Base-by-base conservation (phyloP, 1,140 invertebrate species). In the Helicoverpa armigera region DNA sequence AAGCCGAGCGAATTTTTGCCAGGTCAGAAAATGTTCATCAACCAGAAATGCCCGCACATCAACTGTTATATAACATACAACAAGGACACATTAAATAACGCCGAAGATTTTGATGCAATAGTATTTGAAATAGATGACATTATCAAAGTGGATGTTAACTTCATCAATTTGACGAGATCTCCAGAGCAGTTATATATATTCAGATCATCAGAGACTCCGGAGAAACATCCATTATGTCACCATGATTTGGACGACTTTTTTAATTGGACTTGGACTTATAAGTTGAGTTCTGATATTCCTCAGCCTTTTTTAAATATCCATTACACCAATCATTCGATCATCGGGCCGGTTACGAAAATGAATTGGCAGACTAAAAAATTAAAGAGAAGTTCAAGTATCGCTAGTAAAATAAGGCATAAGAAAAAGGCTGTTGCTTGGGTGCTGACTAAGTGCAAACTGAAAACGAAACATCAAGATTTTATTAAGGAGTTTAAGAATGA, bases 261-360 rank as follows among this genome's bases (percentile, higher is more conserved):
- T 70, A 93, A 92, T 50, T 87, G 83, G 86, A 93, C 92, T 0
- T 93, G 91, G 91, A 91, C 92, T 2, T 93, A 94, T 31, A 92
- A 87, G 86, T 79, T 93, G 3, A 77, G 90, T 78, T 94, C 93
- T 4, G 90, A 93, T 82, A 89, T 93, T 67, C 86, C 88, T 3
- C 88, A 90, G 58, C 86, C 91, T n/a, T 92, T 90, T 77, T 82
- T 94, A 35, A 87, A 89, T 74, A 91, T 93, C 18, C 88, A 88
- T 35, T 76, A 89, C 67, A 53, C 2, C 2, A 85, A 90, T 16
- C 88, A 89, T 53, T 82, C 80, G 35, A 51, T 89, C 43, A 75
- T 94, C 53, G 93, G 92, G 31, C 93, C 93, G 3, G 88, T 70
- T 14, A 84, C n/a, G 12, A 53, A 84, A 58, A 81, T 91, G 23